Conservation (phyloP, 1,140 invertebrate genomes). For the Cephus cinctus region DNA sequence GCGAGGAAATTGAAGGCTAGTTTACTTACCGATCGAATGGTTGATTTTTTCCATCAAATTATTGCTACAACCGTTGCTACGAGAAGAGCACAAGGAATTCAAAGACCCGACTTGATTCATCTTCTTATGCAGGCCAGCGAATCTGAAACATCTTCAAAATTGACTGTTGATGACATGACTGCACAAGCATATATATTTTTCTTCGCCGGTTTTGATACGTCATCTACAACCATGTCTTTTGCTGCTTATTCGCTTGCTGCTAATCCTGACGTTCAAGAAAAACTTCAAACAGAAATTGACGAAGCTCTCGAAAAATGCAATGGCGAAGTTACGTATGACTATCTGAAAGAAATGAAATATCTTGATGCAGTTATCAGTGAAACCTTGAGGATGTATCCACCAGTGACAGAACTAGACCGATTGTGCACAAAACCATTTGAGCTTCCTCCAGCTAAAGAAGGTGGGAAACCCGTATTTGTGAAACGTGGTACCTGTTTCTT, state of each 20-base stretch:
- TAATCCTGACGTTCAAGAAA: constrained; percentile 61
- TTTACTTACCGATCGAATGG: constrained; percentile 13
- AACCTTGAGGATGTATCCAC: constrained; percentile 50
- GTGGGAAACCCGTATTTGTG: constrained; percentile 30
- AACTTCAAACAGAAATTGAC: constrained; percentile 60
- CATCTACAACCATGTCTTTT: constrained; percentile 55
- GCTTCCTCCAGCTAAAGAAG: constrained; percentile 29
- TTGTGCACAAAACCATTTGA: constrained; percentile 57
- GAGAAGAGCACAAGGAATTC: constrained; percentile 50
- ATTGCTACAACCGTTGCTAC: constrained; percentile 51
- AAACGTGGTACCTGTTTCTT: constrained; percentile 28
- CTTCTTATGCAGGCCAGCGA: constrained; percentile 50
- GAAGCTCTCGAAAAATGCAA: constrained; percentile 43
- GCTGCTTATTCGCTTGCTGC: constrained; percentile 56
- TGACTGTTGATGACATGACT: too few relatives aligned
- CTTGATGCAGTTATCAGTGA: constrained; percentile 48
- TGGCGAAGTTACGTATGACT: constrained; percentile 48
- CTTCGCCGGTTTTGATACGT: constrained; percentile 66
- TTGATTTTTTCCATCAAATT: constrained; percentile 35
- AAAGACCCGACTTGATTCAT: constrained; percentile 56
- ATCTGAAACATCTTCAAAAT: too few relatives aligned
- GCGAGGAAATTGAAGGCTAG: constrained; percentile 16
- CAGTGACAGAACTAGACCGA: constrained; percentile 34
- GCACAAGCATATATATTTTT: too few relatives aligned
- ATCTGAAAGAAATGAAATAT: constrained; percentile 45